A percentile compares a stretch with the other conserved stretches of the same genome.
phyloP scores from a whole-genome alignment of 1,140 invertebrate species.

The Pogonus chalceus region DNA sequence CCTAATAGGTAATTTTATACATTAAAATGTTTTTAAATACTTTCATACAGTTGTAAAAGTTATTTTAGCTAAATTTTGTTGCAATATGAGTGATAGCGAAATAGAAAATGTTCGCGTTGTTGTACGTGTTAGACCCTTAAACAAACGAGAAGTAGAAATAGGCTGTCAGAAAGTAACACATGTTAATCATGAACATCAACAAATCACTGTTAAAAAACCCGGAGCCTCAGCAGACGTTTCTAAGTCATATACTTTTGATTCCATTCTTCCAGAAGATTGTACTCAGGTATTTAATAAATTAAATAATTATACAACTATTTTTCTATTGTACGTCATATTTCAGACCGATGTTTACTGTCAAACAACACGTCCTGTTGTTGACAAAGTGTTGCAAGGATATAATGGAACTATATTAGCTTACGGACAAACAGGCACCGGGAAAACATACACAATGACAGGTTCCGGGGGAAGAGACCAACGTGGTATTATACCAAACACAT shows the following conservation, averaged over 20 bases:
- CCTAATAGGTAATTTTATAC: too few relatives aligned
- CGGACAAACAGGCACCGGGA: conserved; percentile 91
- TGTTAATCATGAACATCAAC: conserved; percentile 60
- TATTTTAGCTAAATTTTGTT: too few relatives aligned
- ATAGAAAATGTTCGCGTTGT: conserved; percentile 65
- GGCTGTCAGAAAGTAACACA: conserved; percentile 56
- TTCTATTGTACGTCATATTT: conserved; percentile 10
- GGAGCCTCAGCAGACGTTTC: conserved; percentile 51
- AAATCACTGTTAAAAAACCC: conserved; percentile 57
- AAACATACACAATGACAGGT: conserved; percentile 80
- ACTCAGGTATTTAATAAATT: conserved; percentile 49
- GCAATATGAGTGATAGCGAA: too few relatives aligned
- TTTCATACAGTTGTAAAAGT: too few relatives aligned
- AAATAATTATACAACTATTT: not conserved
- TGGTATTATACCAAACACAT: conserved; percentile 90
- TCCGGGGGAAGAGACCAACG: conserved; percentile 3
- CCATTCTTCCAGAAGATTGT: conserved; percentile 75
- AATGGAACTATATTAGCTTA: conserved; percentile 96
- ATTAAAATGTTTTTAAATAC: too few relatives aligned
- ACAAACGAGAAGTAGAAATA: conserved; percentile 57
- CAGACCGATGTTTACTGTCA: conserved; percentile 85
- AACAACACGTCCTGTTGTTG: conserved; percentile 82
- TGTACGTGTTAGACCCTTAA: conserved; percentile 76
- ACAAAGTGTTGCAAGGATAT: conserved; percentile 87
- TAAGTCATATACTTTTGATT: conserved; percentile 79